Evolutionary conservation across 2,113 vertebrate species (phyloP).

Genomic region (Burhinus oedicnemus): DNA sequence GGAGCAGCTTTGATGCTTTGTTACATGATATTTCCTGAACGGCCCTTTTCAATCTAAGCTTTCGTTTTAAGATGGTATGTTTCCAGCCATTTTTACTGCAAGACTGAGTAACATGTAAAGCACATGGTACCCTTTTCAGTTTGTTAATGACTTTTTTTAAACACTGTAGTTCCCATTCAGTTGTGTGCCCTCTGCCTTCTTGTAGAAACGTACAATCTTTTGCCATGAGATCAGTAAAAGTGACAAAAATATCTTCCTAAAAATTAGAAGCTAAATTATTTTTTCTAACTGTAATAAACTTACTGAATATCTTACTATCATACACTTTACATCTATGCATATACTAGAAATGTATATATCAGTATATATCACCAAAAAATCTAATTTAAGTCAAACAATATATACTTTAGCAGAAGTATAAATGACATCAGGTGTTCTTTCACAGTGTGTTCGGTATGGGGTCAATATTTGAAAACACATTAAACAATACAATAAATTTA

Average conservation of each 20-base stretch:
- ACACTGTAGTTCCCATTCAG: not conserved
- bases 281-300: not conserved
- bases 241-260: not conserved
- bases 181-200: not conserved
- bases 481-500: not conserved
- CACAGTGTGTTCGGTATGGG: not conserved
- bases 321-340: not conserved
- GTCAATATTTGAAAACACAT: not conserved
- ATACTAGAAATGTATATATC: not conserved
- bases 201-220: not conserved
- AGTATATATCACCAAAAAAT: not conserved
- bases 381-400: not conserved
- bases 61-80: not conserved
- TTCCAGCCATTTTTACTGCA: not conserved
- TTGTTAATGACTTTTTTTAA: not conserved
- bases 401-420: not conserved
- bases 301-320: not conserved
- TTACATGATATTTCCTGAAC: not conserved
- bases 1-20: not conserved
- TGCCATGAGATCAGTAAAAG: not conserved
- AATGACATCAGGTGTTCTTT: not conserved
- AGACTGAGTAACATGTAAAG: not conserved
- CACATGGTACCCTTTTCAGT: not conserved
- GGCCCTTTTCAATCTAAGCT: not conserved
- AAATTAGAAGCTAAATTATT: not conserved